These are phyloP conservation scores for Dreissena polymorpha DNA, from an alignment of 1,140 invertebrate species.

Conservation along the genomic window DNA sequence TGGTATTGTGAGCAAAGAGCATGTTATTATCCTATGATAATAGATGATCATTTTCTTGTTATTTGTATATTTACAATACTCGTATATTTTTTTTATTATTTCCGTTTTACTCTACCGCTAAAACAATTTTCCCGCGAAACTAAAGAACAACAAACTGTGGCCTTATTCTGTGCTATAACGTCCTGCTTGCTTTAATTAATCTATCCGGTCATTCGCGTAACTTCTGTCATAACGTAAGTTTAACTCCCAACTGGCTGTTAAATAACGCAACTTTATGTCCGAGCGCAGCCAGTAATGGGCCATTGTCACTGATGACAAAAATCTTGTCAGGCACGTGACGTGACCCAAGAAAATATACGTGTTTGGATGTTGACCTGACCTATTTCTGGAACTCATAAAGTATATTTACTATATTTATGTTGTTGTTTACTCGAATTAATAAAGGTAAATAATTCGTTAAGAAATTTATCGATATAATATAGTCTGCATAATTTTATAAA, in stretches of 20 bases:
- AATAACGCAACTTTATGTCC: constrained; percentile 1
- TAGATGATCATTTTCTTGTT: background rate
- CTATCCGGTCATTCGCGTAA: constrained; percentile 3
- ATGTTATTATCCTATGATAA: background rate
- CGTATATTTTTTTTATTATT: background rate
- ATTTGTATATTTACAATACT: background rate
- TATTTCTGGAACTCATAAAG: background rate
- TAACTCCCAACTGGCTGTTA: background rate
- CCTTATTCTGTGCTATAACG: background rate
- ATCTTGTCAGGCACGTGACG: too few species aligned
- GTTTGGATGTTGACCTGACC: background rate
- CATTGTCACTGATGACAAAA: too few species aligned
- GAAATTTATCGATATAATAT: too few species aligned
- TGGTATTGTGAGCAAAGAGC: too few species aligned
- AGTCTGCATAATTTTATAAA: too few species aligned
- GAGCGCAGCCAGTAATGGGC: background rate
- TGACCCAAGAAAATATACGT: background rate
- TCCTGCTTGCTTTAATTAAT: background rate
- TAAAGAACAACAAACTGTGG: background rate
- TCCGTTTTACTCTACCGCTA: background rate
- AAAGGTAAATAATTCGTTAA: too few species aligned
- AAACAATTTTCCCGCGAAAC: background rate
- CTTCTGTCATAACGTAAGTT: background rate
- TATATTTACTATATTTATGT: background rate
- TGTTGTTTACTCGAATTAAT: background rate